Conservation (phyloP, 2,797 vertebrate species). For the Naso thynnoides region DNA sequence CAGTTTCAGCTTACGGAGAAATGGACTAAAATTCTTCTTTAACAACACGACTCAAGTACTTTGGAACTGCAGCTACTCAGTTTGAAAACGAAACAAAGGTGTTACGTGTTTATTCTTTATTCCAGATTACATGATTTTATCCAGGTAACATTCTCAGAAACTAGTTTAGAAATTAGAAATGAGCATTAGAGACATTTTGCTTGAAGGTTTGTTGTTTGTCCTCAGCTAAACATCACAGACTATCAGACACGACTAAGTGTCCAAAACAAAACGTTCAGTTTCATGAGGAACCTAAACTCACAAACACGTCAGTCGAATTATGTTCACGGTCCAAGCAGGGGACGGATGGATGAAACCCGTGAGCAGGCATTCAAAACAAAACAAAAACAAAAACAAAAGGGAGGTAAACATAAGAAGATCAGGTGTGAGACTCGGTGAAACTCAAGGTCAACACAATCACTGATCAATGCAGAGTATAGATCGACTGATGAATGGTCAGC, state of each 20-base stretch:
- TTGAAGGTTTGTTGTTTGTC: not conserved
- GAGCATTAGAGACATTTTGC: not conserved
- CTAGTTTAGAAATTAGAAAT: too few relatives aligned
- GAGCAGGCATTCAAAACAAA: too few relatives aligned
- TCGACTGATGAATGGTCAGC: slow-evolving; percentile 58
- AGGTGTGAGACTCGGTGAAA: slow-evolving; percentile 41
- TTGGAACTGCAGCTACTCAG: too few relatives aligned
- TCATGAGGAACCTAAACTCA: not conserved
- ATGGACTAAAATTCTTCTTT: too few relatives aligned
- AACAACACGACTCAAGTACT: too few relatives aligned
- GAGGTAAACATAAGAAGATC: slow-evolving; percentile 30
- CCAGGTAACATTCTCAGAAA: too few relatives aligned
- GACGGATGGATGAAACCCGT: not conserved
- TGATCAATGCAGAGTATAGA: slow-evolving; percentile 77
- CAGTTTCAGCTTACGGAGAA: too few relatives aligned
- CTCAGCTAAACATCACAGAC: not conserved
- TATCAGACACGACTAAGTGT: not conserved
- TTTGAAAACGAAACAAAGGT: too few relatives aligned
- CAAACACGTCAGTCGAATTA: not conserved
- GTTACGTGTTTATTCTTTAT: too few relatives aligned
- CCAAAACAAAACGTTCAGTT: not conserved
- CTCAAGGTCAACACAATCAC: slow-evolving; percentile 74
- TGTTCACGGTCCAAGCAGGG: not conserved
- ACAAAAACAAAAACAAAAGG: slow-evolving; percentile 35
- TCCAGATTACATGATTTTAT: too few relatives aligned